These are phyloP conservation scores for Dioctria rufipes DNA, from an alignment of 2,888 invertebrate species.

Conservation along the genomic window DNA sequence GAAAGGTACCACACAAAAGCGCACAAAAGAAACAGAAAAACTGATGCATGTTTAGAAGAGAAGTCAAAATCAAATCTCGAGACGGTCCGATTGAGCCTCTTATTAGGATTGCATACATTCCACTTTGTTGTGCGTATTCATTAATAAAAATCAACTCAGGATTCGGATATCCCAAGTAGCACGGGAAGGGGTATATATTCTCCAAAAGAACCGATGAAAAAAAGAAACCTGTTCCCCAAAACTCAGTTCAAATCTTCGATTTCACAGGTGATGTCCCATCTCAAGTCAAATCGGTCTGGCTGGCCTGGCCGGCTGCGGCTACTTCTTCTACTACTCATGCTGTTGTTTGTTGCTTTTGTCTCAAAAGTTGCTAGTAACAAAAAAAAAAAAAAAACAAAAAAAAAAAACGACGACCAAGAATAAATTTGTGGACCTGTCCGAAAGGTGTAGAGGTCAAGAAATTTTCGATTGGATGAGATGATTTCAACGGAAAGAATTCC, in stretches of 20 bases:
- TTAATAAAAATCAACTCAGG: conserved; percentile 47
- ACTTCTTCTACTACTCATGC: conserved; percentile 41
- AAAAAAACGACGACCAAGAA: neutral
- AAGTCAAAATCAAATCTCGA: conserved; percentile 14
- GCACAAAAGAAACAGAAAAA: neutral
- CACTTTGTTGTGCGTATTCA: conserved; percentile 28
- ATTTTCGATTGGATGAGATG: conserved; percentile 44
- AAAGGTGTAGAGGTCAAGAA: conserved; percentile 47
- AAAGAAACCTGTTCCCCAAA: conserved; percentile 23
- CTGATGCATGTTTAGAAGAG: neutral
- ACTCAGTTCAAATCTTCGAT: conserved; percentile 45
- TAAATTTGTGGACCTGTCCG: conserved; percentile 49
- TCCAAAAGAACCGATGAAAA: neutral
- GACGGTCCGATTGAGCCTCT: neutral
- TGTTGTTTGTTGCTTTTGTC: conserved; percentile 33
- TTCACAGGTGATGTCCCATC: conserved; percentile 47
- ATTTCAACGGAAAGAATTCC: conserved; percentile 47
- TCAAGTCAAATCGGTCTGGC: neutral
- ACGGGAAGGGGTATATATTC: conserved; percentile 5
- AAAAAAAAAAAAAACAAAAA: neutral
- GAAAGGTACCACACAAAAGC: conserved; percentile 3
- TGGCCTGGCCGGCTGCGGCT: conserved; percentile 8
- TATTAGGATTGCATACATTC: conserved; percentile 16
- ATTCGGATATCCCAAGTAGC: neutral
- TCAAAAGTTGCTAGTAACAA: conserved; percentile 23